Percentiles rank a stretch among this genome's conserved stretches.
phyloP scores from a whole-genome alignment of 2,113 vertebrate species.

The Rousettus leschenaultii region DNA sequence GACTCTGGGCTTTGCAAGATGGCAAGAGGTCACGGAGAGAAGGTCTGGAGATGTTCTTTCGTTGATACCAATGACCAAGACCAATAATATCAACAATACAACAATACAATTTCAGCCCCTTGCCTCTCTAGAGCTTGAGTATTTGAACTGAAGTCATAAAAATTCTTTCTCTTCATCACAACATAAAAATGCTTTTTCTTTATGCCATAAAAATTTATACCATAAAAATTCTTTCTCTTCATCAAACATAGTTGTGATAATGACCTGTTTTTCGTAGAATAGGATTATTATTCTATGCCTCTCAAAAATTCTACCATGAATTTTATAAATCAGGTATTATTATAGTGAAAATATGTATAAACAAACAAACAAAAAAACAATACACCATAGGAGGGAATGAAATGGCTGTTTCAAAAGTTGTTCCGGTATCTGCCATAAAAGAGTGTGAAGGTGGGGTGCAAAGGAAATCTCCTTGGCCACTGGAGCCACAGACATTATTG shows the following conservation, averaged over 20 bases:
- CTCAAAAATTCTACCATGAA: neutral
- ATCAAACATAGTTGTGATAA: neutral
- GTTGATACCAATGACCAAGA: neutral
- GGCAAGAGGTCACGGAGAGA: neutral
- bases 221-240: neutral
- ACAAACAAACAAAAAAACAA: neutral
- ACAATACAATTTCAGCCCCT: neutral
- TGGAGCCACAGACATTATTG: neutral
- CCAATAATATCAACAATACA: neutral
- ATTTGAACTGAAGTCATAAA: neutral
- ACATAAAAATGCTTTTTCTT: neutral
- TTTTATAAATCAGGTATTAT: conserved; percentile 14
- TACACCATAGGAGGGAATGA: neutral
- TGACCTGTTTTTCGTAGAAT: neutral
- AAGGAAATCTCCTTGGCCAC: neutral
- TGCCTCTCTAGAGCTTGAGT: neutral
- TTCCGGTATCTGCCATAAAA: neutral
- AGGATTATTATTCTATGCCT: neutral
- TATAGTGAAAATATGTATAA: conserved; percentile 19
- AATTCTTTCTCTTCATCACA: neutral
- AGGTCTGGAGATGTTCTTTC: neutral
- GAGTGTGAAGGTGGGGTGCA: neutral
- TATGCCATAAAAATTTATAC: neutral
- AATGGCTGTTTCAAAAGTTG: neutral
- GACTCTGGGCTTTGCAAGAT: neutral